Base-by-base conservation (phyloP, 2,113 vertebrate species). In the Seriola aureovittata region DNA sequence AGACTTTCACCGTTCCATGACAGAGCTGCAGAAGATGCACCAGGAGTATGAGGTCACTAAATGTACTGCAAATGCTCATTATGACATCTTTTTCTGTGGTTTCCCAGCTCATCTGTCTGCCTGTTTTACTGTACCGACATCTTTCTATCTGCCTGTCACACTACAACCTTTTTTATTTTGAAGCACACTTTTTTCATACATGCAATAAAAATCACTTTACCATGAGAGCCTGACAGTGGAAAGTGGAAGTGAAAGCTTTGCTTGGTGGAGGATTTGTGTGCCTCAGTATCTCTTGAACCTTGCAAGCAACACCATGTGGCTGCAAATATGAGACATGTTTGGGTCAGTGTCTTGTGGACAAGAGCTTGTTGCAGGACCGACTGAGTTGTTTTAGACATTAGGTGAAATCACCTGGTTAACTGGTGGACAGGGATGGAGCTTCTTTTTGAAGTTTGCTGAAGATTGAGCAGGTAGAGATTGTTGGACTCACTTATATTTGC, bases 21-120 rank as follows among this genome's bases (percentile, higher is more conserved):
- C 60, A 0, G 88, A 94, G 71, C 86, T 95, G 67, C 89, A 93
- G 81, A 80, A 82, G 14, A 78, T 93, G 76, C 67, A 92, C 63
- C 79, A 78, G 32, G 82, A 94, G 52, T 92, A 85, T 80, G 59
- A 93, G 93, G 93, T 93, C 75, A 75, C 7, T 74, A 23, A 13
- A 68, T 54, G 55, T 64, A 36, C 14, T 64, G 17, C 5, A 50
- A 36, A 54, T 54, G 10, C 12, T 4, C 38, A 7, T 57, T 25
- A 54, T 60, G 8, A 58, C 25, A n/a, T 65, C 8, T 40, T 48
- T 23, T 38, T 54, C 10, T 48, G 3, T n/a, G 36, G 0, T 36
- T 1, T 38, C 13, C 17, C 10, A 38, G 12, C 7, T 9, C 32
- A 1, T 16, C 7, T 6, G 11, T 34, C 34, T 66, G n/a, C 17